Base-by-base conservation (phyloP, 2,888 invertebrate species). In the Aricia artaxerxes region DNA sequence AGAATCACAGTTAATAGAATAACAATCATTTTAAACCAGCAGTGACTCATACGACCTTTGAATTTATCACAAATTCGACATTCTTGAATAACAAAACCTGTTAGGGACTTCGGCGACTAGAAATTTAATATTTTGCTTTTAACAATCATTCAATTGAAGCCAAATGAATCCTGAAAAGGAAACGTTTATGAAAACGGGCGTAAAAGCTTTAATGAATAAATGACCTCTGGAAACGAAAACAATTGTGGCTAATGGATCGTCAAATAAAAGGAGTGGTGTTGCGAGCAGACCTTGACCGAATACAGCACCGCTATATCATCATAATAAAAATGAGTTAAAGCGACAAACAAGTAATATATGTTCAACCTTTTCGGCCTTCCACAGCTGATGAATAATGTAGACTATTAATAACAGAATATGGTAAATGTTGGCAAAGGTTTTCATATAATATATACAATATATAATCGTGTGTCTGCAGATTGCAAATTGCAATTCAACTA, bases 211-310 rank as follows among this genome's bases (percentile, higher is more conserved):
- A 77, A 72, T 73, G 80, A 81, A 82, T 81, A 82, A 82, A 83
- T 82, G 81, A 83, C 82, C 81, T 80, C 81, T 81, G 82, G 81
- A 83, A 82, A 83, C 83, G 83, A 87, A 85, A 88, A 88, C 88
- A 88, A 87, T 88, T 87, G 86, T 83, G 84, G 81, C 87, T 92
- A 92, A 92, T 93, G 91, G 91, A 84, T 87, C 84, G 85, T 88
- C 87, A 92, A 92, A 92, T 88, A 90, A 84, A 85, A 91, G 91
- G 91, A 89, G 90, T 84, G 88, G 85, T 86, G 86, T 84, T 88
- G 85, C 88, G 86, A 85, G 80, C 79, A 86, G 76, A 88, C 93
- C 92, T 91, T 93, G 93, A 90, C 91, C 91, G 86, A 85, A 85
- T 84, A 82, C 77, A 80, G 80, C 78, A 53, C 53, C 35, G 35